Percentiles rank a stretch among this genome's conserved stretches.
phyloP scores from a whole-genome alignment of 2,113 vertebrate genomes.

The Apodemus speciosus region DNA sequence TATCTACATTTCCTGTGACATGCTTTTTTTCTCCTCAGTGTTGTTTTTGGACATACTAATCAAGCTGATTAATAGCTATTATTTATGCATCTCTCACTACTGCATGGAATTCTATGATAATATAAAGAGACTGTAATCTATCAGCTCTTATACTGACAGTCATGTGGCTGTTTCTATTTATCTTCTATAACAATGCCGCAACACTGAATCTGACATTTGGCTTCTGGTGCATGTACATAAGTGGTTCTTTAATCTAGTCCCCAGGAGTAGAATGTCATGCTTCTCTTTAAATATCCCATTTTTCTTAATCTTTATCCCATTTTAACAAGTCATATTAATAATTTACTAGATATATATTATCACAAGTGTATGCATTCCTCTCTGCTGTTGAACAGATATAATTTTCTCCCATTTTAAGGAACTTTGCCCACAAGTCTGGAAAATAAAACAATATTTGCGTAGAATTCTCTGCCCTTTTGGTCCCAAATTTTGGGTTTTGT shows the following conservation, averaged over 20 bases:
- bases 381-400: background rate
- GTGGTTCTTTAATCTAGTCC: background rate
- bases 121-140: background rate
- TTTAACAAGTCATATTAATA: conserved; percentile 28
- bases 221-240: background rate
- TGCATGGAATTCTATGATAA: conserved; percentile 1
- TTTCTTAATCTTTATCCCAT: conserved; percentile 15
- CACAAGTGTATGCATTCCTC: background rate
- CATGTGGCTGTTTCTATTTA: background rate
- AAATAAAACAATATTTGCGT: background rate
- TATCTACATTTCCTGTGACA: background rate
- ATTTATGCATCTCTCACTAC: conserved; percentile 41
- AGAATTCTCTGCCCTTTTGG: conserved; percentile 10
- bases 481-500: background rate
- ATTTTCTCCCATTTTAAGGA: background rate
- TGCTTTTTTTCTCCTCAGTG: background rate
- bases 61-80: background rate
- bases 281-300: background rate
- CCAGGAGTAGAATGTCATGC: background rate
- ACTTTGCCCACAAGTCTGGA: conserved; percentile 6
- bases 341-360: background rate
- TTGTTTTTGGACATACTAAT: conserved; percentile 14
- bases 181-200: background rate
- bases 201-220: background rate
- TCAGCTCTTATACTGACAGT: background rate